Evolutionary conservation across 2,113 vertebrate species (phyloP), one percentile per base, ranked within the genome.

Genomic region (Aegotheles bennettii): DNA sequence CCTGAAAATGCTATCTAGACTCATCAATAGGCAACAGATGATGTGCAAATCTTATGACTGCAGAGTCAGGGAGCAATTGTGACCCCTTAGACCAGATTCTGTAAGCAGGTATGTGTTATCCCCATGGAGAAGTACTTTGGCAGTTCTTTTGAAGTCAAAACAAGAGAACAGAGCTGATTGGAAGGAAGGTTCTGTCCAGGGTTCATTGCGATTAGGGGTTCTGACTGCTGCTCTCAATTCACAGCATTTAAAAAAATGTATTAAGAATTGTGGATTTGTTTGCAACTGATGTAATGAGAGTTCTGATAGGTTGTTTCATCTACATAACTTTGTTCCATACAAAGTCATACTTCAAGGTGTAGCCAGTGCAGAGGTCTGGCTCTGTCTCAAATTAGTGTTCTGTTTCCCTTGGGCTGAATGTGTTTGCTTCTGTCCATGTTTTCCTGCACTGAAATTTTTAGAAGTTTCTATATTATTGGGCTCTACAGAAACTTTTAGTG

Each of bases 1-100:
- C 7, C 47, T 70, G 69, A 43, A 63, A 70, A 13, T 8, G 26
- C 51, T 64, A 3, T 43, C 14, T 71, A 13, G 28, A 7, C 7
- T 67, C 4, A 10, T 3, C 35, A 8, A 2, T 4, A 20, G 36
- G 13, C 33, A 38, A 19, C 6, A 67, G 45, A 5, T 14, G 48
- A 5, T 0, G 0, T 11, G 36, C 14, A 38, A 0, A 8, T 40
- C 33, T 77, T 70, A 16, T 21, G 8, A 42, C 29, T 7, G 63
- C 20, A 17, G 40, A 31, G 14, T 48, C 40, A 25, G 54, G 26
- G 33, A 68, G 29, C 1, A 7, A 11, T 4, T 14, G 1, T 1
- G 29, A 20, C 7, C 2, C 53, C 40, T 63, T 23, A 43, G 68
- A 35, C 16, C 21, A 35, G 38, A 26, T 43, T 25, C 43, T 45